phyloP scores from a whole-genome alignment of 2,888 invertebrate genomes.

The Dione vanillae region DNA sequence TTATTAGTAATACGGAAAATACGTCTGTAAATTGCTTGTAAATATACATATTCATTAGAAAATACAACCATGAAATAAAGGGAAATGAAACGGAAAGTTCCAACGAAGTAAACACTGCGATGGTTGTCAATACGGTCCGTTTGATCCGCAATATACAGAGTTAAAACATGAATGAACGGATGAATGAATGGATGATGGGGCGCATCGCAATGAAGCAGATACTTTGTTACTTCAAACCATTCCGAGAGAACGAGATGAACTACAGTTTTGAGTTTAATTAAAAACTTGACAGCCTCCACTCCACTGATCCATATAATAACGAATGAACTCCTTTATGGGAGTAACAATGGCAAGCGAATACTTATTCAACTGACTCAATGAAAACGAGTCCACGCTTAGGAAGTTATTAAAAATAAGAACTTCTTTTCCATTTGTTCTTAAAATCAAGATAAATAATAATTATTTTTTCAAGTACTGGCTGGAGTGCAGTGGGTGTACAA shows the following conservation, averaged over 20 bases:
- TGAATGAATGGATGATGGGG: no score
- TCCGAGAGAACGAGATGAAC: neutral
- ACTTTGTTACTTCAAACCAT: neutral
- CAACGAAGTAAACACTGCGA: slow-evolving; percentile 2
- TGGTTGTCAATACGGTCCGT: neutral
- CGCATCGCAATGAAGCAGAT: neutral
- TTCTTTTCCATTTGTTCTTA: neutral
- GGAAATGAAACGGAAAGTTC: slow-evolving; percentile 12
- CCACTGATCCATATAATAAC: slow-evolving; percentile 25
- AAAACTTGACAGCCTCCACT: slow-evolving; percentile 10
- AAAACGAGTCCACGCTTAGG: slow-evolving; percentile 9
- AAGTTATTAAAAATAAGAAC: slow-evolving; percentile 5
- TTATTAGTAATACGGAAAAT: neutral
- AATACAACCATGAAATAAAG: neutral
- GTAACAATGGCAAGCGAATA: slow-evolving; percentile 25
- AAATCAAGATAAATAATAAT: neutral
- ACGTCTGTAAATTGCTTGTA: neutral
- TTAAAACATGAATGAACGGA: slow-evolving; percentile 3
- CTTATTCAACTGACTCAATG: slow-evolving; percentile 23
- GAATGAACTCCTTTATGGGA: slow-evolving; percentile 24
- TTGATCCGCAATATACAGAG: neutral
- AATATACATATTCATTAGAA: neutral
- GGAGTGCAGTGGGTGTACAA: no score
- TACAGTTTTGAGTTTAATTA: slow-evolving; percentile 10
- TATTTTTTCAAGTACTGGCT: no score